These are phyloP conservation scores for Manacus vitellinus DNA, from an alignment of 2,113 vertebrate genomes.

Conservation along the genomic window DNA sequence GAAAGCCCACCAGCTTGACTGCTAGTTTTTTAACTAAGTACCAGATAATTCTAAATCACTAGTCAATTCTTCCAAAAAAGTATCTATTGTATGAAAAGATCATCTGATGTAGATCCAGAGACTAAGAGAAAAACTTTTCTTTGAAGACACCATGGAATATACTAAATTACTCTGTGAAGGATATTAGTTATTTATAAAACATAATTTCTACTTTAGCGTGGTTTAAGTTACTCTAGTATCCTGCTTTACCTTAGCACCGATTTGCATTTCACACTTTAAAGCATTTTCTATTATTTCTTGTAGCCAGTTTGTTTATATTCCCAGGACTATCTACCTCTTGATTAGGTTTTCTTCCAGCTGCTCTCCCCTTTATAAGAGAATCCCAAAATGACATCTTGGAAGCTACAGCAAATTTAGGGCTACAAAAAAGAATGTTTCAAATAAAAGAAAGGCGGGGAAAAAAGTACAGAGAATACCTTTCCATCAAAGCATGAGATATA, in stretches of 20 bases:
- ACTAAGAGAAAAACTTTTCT: background rate
- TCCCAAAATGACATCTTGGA: background rate
- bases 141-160: background rate
- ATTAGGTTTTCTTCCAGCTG: background rate
- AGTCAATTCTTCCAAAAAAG: background rate
- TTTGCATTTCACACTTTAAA: background rate
- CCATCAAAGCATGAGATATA: background rate
- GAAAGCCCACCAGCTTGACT: background rate
- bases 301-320: background rate
- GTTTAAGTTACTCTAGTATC: background rate
- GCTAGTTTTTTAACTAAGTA: background rate
- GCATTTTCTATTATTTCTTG: background rate
- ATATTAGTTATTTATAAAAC: background rate
- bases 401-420: background rate
- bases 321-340: background rate
- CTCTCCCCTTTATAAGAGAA: background rate
- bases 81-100: background rate
- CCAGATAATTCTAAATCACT: background rate
- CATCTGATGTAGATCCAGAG: background rate
- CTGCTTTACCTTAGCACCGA: background rate
- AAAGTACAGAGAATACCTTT: background rate
- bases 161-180: background rate
- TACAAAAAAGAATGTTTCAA: background rate
- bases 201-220: fast-evolving
- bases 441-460: background rate